phyloP scores from a whole-genome alignment of 2,888 invertebrate species.

The Spisula subtruncata region DNA sequence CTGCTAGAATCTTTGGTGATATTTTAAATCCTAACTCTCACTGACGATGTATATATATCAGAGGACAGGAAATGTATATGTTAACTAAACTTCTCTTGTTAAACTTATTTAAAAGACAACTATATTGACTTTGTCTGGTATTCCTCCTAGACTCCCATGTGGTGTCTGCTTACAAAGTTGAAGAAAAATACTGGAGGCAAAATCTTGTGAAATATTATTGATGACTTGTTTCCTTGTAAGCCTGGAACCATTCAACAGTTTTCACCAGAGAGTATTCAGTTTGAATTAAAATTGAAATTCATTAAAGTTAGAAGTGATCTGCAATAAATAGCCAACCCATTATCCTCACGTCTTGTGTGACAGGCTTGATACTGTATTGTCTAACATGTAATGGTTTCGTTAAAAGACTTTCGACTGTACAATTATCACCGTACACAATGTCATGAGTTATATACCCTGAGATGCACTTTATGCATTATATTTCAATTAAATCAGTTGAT shows the following conservation, averaged over 20 bases:
- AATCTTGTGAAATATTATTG: not conserved
- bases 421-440: not conserved
- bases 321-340: not conserved
- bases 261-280: not conserved
- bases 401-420: not conserved
- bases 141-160: not conserved
- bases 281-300: not conserved
- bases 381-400: not conserved
- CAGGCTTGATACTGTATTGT: not conserved
- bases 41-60: not conserved
- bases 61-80: too few species aligned
- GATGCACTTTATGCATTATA: not conserved
- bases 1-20: not conserved
- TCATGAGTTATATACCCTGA: not conserved
- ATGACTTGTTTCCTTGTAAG: not conserved
- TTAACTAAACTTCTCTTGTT: too few species aligned
- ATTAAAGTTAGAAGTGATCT: constrained; percentile 2
- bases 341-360: not conserved
- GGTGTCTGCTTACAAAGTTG: not conserved
- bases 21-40: too few species aligned
- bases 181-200: not conserved
- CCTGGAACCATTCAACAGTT: not conserved
- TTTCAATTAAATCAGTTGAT: not conserved
- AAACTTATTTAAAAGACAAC: not conserved
- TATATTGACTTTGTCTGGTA: too few species aligned